Evolutionary conservation across 2,888 invertebrate species (phyloP).

Genomic region (Eristalis pertinax): DNA sequence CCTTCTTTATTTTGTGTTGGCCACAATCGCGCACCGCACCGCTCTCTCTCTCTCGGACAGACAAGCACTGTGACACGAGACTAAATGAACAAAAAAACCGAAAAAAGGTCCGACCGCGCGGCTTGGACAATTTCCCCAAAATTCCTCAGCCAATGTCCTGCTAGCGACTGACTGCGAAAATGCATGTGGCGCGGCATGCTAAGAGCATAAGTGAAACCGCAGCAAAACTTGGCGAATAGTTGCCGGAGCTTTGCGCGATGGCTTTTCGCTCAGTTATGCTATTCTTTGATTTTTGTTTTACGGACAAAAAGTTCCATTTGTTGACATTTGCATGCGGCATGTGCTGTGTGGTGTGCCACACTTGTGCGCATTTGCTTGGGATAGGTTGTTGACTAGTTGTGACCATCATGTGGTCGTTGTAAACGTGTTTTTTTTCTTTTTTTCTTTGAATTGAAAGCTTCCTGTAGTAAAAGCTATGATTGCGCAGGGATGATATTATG

Average conservation of each 20-base stretch:
- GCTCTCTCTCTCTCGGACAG: neutral
- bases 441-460: slow-evolving; percentile 32
- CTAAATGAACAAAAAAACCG: neutral
- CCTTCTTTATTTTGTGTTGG: neutral
- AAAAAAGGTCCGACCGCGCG: slow-evolving; percentile 31
- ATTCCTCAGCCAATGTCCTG: slow-evolving; percentile 76
- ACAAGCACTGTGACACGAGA: slow-evolving; percentile 13
- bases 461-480: slow-evolving; percentile 42
- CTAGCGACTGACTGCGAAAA: slow-evolving; percentile 77
- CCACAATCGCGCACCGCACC: neutral
- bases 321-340: slow-evolving; percentile 63
- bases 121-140: slow-evolving; percentile 15
- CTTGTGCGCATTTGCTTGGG: slow-evolving; percentile 58
- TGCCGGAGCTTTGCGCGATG: slow-evolving; percentile 39
- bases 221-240: slow-evolving; percentile 62
- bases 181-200: slow-evolving; percentile 52
- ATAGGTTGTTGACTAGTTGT: slow-evolving; percentile 57
- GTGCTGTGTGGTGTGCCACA: neutral
- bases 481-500: neutral
- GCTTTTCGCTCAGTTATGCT: slow-evolving; percentile 53
- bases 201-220: slow-evolving; percentile 58
- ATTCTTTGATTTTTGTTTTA: slow-evolving; percentile 15
- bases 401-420: slow-evolving; percentile 12
- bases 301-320: slow-evolving; percentile 46
- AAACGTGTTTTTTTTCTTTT: neutral